Conservation (phyloP, 2,888 invertebrate genomes). For the Dynastes maya region DNA sequence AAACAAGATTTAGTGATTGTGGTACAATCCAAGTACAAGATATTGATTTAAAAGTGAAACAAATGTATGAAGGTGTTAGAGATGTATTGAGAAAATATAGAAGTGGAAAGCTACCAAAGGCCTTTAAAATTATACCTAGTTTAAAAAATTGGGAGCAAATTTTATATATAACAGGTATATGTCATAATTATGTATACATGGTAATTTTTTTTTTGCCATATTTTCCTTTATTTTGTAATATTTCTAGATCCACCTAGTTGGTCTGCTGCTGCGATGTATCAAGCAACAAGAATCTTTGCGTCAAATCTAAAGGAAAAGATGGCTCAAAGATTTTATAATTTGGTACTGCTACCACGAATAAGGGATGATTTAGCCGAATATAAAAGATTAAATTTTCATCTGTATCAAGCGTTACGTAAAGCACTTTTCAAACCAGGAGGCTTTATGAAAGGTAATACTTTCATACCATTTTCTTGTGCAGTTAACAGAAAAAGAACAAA, state of each 20-base stretch:
- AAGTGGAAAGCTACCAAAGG: constrained; percentile 97
- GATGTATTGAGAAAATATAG: constrained; percentile 91
- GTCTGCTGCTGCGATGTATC: constrained; percentile 99
- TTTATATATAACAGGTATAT: constrained; percentile 79
- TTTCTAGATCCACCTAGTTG: constrained; percentile 90
- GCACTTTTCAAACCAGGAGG: constrained; percentile 97
- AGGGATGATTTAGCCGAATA: constrained; percentile 97
- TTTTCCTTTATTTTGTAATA: constrained; percentile 5
- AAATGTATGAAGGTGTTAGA: constrained; percentile 93
- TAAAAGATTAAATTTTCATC: constrained; percentile 95
- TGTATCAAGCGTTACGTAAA: constrained; percentile 95
- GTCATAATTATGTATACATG: too few relatives aligned
- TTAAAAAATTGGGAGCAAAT: constrained; percentile 96
- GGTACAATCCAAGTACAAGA: constrained; percentile 85
- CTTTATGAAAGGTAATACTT: constrained; percentile 90
- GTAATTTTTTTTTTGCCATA: background rate
- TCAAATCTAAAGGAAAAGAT: constrained; percentile 96
- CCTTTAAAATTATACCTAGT: constrained; percentile 96
- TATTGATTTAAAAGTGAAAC: constrained; percentile 86
- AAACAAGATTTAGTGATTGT: constrained; percentile 87
- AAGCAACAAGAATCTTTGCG: constrained; percentile 95
- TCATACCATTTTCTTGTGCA: constrained; percentile 60
- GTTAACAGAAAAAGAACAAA: background rate
- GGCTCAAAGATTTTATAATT: constrained; percentile 96
- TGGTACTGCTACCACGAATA: constrained; percentile 92